Conservation (phyloP, 35 echinoderm and acorn worm genomes). For the Ophioderma brevispina region DNA sequence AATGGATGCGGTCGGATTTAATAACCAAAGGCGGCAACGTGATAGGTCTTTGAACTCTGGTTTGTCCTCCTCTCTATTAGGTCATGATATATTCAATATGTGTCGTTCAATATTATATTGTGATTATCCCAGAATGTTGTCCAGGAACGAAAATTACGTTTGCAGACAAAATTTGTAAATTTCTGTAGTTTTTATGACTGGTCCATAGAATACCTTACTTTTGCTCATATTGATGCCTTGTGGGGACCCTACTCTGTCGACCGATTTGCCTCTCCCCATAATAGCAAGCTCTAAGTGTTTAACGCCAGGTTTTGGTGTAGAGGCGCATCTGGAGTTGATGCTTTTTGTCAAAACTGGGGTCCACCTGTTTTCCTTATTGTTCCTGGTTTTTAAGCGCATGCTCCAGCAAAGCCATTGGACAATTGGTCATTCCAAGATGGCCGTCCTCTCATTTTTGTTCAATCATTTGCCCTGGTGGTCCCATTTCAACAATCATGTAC, state of each 20-base stretch:
- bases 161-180: conserved; percentile 9
- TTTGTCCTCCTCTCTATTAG: too few species aligned
- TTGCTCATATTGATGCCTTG: conserved; percentile 11
- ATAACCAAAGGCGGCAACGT: too few species aligned
- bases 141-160: conserved; percentile 35
- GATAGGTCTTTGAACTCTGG: too few species aligned
- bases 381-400: not conserved
- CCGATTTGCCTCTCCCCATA: conserved; percentile 40
- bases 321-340: conserved; percentile 12
- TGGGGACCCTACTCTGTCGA: conserved; percentile 41
- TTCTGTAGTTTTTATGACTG: conserved; percentile 38
- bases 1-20: too few species aligned
- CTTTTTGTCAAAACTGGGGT: conserved; percentile 47
- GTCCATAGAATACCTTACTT: conserved; percentile 35
- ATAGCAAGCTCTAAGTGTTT: conserved; percentile 5
- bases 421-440: conserved; percentile 43
- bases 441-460: conserved; percentile 43
- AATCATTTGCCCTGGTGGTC: conserved; percentile 28
- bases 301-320: conserved; percentile 46
- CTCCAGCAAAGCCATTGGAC: not conserved
- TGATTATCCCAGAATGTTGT: conserved; percentile 29
- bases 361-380: conserved; percentile 32
- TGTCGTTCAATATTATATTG: too few species aligned
- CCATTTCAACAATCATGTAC: conserved; percentile 6
- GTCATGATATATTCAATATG: too few species aligned